Conservation (phyloP, 1,140 invertebrate genomes). For the Gerris buenoi region DNA sequence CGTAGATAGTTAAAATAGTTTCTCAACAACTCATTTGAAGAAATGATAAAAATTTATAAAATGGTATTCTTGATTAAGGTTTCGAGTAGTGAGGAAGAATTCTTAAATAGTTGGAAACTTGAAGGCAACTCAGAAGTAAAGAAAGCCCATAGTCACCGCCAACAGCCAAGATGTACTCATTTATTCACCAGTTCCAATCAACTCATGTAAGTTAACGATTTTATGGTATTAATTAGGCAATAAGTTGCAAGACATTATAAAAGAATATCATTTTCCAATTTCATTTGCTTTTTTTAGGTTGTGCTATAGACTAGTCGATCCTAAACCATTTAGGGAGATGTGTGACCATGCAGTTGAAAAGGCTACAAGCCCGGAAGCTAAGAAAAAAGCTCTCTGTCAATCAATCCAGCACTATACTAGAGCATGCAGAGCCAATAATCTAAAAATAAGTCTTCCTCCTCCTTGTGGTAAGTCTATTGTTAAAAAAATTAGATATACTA, state of each 20-base stretch:
- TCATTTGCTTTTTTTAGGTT: slow-evolving; percentile 27
- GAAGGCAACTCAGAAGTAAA: slow-evolving; percentile 37
- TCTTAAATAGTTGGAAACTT: slow-evolving; percentile 53
- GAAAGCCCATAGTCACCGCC: slow-evolving; percentile 30
- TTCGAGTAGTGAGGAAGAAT: slow-evolving; percentile 29
- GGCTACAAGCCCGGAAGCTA: slow-evolving; percentile 27
- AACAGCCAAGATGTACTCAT: slow-evolving; percentile 7
- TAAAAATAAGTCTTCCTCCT: background rate
- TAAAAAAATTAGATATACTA: no score
- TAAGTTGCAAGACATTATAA: no score
- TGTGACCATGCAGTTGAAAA: slow-evolving; percentile 40
- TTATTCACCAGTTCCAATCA: slow-evolving; percentile 5
- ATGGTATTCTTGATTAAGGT: slow-evolving; percentile 9
- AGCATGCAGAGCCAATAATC: background rate
- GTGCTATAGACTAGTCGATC: slow-evolving; percentile 32
- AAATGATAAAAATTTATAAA: no score
- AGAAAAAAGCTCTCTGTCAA: slow-evolving; percentile 38
- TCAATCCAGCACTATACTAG: slow-evolving; percentile 41
- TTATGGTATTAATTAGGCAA: no score
- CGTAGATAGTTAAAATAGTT: background rate
- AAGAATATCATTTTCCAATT: no score
- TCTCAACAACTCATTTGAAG: no score
- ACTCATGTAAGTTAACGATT: background rate
- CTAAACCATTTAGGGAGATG: slow-evolving; percentile 36
- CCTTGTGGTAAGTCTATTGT: slow-evolving; percentile 6